These are phyloP conservation scores for Chrysolina americana DNA, from an alignment of 2,888 invertebrate genomes.

Conservation along the genomic window DNA sequence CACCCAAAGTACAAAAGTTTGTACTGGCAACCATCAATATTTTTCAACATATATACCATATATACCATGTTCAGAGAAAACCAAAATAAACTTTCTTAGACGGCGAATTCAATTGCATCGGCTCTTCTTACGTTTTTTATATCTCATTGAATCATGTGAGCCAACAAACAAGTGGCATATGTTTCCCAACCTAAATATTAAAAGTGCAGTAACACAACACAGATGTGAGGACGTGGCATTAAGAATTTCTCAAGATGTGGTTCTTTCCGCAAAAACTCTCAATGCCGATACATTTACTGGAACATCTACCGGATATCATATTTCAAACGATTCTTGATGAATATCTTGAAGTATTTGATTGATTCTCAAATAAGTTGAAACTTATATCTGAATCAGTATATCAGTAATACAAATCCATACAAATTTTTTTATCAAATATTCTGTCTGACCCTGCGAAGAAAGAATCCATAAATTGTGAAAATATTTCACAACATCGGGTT, in stretches of 20 bases:
- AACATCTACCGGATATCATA: constrained; percentile 44
- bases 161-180: constrained; percentile 20
- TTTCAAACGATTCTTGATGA: constrained; percentile 7
- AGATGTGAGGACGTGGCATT: constrained; percentile 4
- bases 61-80: no score
- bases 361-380: neutral
- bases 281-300: constrained; percentile 30
- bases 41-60: no score
- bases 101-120: neutral
- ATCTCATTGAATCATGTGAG: neutral
- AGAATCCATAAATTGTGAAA: no score
- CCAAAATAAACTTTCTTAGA: no score
- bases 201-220: constrained; percentile 10
- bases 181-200: constrained; percentile 9
- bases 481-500: no score
- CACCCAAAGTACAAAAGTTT: no score
- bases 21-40: no score
- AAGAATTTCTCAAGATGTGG: constrained; percentile 35
- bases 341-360: neutral
- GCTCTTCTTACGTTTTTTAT: neutral
- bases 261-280: constrained; percentile 41
- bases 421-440: no score
- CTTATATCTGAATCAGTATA: neutral
- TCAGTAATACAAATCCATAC: neutral
- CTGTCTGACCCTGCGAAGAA: no score